Base-by-base conservation (phyloP, 2,113 vertebrate genomes). In the Seriola aureovittata region DNA sequence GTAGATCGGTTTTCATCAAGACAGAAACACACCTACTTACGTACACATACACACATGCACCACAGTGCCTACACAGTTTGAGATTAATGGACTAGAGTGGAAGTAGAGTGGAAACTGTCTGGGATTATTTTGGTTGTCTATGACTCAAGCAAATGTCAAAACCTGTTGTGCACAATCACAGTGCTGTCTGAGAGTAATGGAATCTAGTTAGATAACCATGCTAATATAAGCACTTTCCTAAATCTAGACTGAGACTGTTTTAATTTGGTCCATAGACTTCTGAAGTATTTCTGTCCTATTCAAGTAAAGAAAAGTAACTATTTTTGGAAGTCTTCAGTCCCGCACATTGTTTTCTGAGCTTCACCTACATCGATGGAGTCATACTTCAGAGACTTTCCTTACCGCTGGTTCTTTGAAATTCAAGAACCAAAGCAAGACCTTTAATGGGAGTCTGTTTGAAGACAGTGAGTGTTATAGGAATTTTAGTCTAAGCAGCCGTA, bases 381-480 rank as follows among this genome's bases (percentile, higher is more conserved):
- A 70, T 46, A 69, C 36, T 40, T 84, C 52, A 42, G 32, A 81
- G 25, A 73, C 21, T 55, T 44, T 62, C 8, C 66, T 59, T 79
- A 55, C 50, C 11, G 29, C 50, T 64, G 32, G 17, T 62, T 63
- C 65, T 91, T 74, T 88, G 58, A 83, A 90, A 57, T 75, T 85
- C 7, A 75, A 58, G 48, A 78, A 69, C 40, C 46, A 82, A 81
- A 85, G 70, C 78, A 74, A 62, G 64, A 81, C 79, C 69, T 87
- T 85, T 74, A 85, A 84, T 73, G 48, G 66, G 57, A 89, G 59
- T 70, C 81, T 84, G 69, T 81, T 75, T 85, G 70, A 89, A 85
- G 85, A 80, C 58, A n/a, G 16, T 50, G 48, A 48, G 70, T 76
- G 48, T 71, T 69, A 40, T 5, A 54, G 48, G 63, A 73, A 1